A percentile compares a stretch with the other conserved stretches of the same genome.
Evolutionary conservation across 2,888 invertebrate species (phyloP).

Genomic region (Mesopsocus fuscifrons): DNA sequence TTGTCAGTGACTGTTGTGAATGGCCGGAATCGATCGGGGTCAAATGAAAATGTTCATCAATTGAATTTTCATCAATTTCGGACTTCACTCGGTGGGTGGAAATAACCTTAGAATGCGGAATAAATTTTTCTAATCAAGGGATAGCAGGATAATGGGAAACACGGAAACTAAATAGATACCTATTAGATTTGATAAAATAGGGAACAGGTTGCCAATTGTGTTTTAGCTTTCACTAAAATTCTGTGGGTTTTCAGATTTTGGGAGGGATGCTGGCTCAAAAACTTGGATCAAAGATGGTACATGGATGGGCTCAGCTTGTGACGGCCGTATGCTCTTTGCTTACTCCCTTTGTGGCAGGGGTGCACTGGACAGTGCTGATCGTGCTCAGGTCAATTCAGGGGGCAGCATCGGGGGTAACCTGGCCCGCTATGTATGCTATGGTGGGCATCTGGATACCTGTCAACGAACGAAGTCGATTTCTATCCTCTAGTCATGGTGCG

Average conservation of each 20-base stretch:
- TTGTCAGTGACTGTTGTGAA: too few species aligned
- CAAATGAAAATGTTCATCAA: too few species aligned
- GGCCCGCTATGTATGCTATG: slow-evolving; percentile 57
- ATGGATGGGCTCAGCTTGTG: slow-evolving; percentile 45
- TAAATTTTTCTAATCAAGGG: too few species aligned
- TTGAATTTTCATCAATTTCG: too few species aligned
- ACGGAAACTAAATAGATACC: too few species aligned
- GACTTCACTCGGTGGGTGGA: too few species aligned
- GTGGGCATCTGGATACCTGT: slow-evolving; percentile 54
- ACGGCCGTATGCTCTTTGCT: slow-evolving; percentile 47
- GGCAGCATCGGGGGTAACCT: slow-evolving; percentile 48
- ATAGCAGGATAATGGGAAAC: too few species aligned
- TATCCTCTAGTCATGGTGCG: slow-evolving; percentile 54
- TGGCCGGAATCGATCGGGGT: too few species aligned
- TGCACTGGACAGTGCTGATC: slow-evolving; percentile 40
- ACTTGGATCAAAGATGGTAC: slow-evolving; percentile 48
- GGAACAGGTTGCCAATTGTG: too few species aligned
- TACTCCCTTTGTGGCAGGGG: slow-evolving; percentile 40
- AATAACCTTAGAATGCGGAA: too few species aligned
- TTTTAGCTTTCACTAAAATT: too few species aligned
- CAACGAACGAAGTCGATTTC: slow-evolving; percentile 48
- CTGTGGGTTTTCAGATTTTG: slow-evolving; percentile 24
- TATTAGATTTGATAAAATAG: too few species aligned
- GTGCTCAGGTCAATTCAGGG: slow-evolving; percentile 44
- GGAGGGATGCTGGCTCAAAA: slow-evolving; percentile 50